Conservation (phyloP, 1,140 invertebrate species). For the Asbolus verrucosus region DNA sequence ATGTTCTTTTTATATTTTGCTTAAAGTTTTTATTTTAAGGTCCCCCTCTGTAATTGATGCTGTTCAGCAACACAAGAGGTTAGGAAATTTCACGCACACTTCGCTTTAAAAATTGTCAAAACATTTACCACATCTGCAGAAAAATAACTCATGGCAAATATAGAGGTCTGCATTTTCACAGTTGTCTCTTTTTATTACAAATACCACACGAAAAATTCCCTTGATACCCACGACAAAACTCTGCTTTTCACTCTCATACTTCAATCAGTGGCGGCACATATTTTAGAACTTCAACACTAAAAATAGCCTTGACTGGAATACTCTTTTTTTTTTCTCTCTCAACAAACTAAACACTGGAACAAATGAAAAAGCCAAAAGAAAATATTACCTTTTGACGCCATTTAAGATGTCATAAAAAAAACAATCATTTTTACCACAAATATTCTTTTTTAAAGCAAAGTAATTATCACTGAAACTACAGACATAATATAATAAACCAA, state of each 20-base stretch:
- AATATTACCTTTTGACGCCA: too few relatives aligned
- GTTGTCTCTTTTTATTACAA: background rate
- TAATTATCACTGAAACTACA: too few relatives aligned
- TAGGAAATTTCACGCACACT: slow-evolving; percentile 29
- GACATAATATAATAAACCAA: too few relatives aligned
- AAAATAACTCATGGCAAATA: slow-evolving; percentile 24
- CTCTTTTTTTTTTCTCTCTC: too few relatives aligned
- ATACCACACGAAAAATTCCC: background rate
- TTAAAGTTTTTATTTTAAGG: slow-evolving; percentile 5
- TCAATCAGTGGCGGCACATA: too few relatives aligned
- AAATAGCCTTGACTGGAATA: too few relatives aligned
- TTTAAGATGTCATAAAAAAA: too few relatives aligned
- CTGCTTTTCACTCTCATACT: background rate
- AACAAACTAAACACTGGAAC: too few relatives aligned
- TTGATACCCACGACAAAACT: background rate
- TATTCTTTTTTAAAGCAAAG: too few relatives aligned
- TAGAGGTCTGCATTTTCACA: slow-evolving; percentile 18
- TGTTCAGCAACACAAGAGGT: slow-evolving; percentile 4
- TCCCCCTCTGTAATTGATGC: slow-evolving; percentile 14
- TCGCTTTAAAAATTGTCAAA: slow-evolving; percentile 32
- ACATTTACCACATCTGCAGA: slow-evolving; percentile 37
- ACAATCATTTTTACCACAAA: too few relatives aligned
- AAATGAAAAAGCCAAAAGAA: too few relatives aligned
- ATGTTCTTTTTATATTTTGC: slow-evolving; percentile 11
- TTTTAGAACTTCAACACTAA: too few relatives aligned